phyloP scores from a whole-genome alignment of 2,888 invertebrate genomes.

The Brachylomia viminalis region DNA sequence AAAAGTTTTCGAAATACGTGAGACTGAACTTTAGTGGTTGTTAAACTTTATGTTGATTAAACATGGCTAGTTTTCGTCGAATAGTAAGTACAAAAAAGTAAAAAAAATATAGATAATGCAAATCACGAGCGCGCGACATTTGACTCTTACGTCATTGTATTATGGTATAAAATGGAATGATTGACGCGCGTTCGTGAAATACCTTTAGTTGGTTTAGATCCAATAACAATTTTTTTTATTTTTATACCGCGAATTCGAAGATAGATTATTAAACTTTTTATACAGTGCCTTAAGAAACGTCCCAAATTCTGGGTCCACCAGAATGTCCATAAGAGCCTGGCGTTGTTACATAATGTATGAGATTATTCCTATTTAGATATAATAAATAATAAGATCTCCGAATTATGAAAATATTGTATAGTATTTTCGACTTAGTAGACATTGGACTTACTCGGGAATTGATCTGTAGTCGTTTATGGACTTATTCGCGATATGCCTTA shows the following conservation, averaged over 20 bases:
- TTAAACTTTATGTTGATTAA: constrained; percentile 11
- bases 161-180: too few species aligned
- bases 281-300: constrained; percentile 37
- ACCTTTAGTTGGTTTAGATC: background rate
- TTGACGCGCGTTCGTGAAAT: too few species aligned
- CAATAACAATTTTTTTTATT: background rate
- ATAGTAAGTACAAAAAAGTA: background rate
- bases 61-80: background rate
- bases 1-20: constrained; percentile 79
- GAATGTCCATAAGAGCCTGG: constrained; percentile 11
- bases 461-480: too few species aligned
- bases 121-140: background rate
- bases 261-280: constrained; percentile 2
- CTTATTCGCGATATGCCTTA: too few species aligned
- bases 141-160: too few species aligned
- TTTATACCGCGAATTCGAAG: background rate
- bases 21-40: constrained; percentile 83
- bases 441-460: too few species aligned
- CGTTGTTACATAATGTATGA: constrained; percentile 59
- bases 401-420: constrained; percentile 56
- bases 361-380: constrained; percentile 58
- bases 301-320: constrained; percentile 2
- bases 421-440: constrained; percentile 34
- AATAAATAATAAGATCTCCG: constrained; percentile 36
- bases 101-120: background rate